A percentile compares a stretch with the other conserved stretches of the same genome.
Evolutionary conservation across 1,140 invertebrate genomes (phyloP).

Genomic region (Bombus consobrinus): DNA sequence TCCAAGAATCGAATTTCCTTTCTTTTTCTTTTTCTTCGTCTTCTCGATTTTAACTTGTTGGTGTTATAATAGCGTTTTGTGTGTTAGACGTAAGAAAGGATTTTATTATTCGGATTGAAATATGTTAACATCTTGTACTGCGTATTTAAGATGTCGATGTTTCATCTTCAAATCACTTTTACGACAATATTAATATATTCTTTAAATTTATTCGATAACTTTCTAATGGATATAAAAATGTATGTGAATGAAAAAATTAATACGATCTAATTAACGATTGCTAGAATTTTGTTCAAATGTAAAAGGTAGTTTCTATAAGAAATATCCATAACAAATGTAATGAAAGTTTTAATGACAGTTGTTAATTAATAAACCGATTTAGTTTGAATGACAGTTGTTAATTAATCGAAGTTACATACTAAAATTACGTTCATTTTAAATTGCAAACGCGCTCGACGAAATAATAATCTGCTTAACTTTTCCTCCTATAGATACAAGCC

Average conservation of each 20-base stretch:
- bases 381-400: too few relatives aligned
- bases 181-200: too few relatives aligned
- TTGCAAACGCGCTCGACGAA: neutral
- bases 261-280: too few relatives aligned
- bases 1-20: neutral
- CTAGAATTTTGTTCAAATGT: too few relatives aligned
- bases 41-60: neutral
- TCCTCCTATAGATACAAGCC: conserved; percentile 70
- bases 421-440: neutral
- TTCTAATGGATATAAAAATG: too few relatives aligned
- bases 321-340: too few relatives aligned
- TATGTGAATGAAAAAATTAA: too few relatives aligned
- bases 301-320: too few relatives aligned
- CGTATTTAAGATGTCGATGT: neutral
- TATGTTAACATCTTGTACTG: neutral
- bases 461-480: conserved; percentile 13
- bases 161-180: too few relatives aligned
- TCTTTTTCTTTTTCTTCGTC: neutral
- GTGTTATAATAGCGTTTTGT: neutral
- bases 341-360: too few relatives aligned
- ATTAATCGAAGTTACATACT: neutral
- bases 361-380: too few relatives aligned
- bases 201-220: too few relatives aligned
- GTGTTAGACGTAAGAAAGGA: neutral
- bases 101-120: neutral